Evolutionary conservation across 2,888 invertebrate species (phyloP).

Genomic region (Ariolimax columbianus): DNA sequence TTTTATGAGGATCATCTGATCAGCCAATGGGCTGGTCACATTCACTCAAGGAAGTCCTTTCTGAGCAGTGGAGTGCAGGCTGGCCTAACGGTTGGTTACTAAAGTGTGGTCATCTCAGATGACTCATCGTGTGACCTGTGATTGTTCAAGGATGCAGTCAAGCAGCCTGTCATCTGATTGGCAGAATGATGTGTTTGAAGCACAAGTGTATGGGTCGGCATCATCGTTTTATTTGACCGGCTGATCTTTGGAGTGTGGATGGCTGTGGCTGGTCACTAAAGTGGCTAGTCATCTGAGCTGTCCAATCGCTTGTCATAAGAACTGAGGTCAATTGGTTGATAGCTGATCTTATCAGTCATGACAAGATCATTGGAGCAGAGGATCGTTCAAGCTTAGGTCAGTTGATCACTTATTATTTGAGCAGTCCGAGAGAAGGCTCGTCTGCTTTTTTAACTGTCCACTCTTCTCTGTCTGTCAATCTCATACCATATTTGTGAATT

Average conservation of each 20-base stretch:
- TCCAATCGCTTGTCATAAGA: constrained; percentile 30
- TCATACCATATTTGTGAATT: background rate
- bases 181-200: background rate
- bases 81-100: constrained; percentile 8
- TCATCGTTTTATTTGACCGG: background rate
- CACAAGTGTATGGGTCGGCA: background rate
- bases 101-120: constrained; percentile 7
- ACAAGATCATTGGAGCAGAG: constrained; percentile 25
- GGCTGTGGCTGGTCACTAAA: constrained; percentile 15
- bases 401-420: constrained; percentile 13
- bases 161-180: constrained; percentile 17
- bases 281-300: constrained; percentile 24
- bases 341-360: constrained; percentile 20
- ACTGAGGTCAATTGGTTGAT: constrained; percentile 15
- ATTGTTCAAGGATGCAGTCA: constrained; percentile 23
- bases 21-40: constrained; percentile 32
- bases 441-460: background rate
- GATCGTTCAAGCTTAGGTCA: constrained; percentile 8
- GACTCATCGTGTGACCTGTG: background rate
- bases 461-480: background rate
- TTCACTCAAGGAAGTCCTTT: background rate
- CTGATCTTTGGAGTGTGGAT: constrained; percentile 17
- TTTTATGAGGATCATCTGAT: constrained; percentile 20
- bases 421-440: constrained; percentile 14
- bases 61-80: background rate